These are phyloP conservation scores for Jordanella pulchra DNA, from an alignment of 2,797 vertebrate species.

Conservation along the genomic window DNA sequence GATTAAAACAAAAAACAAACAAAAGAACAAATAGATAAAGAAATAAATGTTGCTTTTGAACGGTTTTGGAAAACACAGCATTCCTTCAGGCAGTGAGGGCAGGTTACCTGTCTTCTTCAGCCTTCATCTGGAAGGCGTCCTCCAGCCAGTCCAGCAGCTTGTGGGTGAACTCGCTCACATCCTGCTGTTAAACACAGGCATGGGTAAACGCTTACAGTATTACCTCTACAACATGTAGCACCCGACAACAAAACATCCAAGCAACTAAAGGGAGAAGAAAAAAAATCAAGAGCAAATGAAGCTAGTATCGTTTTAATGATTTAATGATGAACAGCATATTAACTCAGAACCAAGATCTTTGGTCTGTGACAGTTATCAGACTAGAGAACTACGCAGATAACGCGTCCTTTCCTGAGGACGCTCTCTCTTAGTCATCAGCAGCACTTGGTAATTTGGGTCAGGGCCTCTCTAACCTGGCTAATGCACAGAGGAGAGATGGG, in stretches of 20 bases:
- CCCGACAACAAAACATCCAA: constrained; percentile 20
- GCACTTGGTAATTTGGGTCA: constrained; percentile 59
- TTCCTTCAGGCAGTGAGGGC: not conserved
- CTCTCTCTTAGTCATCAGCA: constrained; percentile 44
- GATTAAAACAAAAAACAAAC: no score
- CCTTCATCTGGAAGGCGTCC: constrained; percentile 98
- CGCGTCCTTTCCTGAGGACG: constrained; percentile 13
- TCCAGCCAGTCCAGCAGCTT: constrained; percentile 98
- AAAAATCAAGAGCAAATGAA: constrained; percentile 20
- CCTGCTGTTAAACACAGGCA: constrained; percentile 85
- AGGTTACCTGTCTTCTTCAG: constrained; percentile 93
- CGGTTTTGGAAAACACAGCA: not conserved
- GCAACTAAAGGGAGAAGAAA: constrained; percentile 21
- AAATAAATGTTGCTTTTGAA: not conserved
- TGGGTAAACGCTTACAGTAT: constrained; percentile 9
- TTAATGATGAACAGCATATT: constrained; percentile 11
- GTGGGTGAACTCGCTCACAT: constrained; percentile 98
- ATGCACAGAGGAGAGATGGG: constrained; percentile 45
- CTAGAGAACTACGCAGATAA: constrained; percentile 42
- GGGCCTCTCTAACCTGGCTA: constrained; percentile 38
- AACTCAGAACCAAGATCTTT: constrained; percentile 11
- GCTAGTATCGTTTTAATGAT: constrained; percentile 32
- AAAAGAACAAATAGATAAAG: no score
- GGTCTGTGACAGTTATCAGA: constrained; percentile 8
- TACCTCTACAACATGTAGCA: constrained; percentile 1